phyloP scores from a whole-genome alignment of 2,113 vertebrate species.

The Rattus rattus region DNA sequence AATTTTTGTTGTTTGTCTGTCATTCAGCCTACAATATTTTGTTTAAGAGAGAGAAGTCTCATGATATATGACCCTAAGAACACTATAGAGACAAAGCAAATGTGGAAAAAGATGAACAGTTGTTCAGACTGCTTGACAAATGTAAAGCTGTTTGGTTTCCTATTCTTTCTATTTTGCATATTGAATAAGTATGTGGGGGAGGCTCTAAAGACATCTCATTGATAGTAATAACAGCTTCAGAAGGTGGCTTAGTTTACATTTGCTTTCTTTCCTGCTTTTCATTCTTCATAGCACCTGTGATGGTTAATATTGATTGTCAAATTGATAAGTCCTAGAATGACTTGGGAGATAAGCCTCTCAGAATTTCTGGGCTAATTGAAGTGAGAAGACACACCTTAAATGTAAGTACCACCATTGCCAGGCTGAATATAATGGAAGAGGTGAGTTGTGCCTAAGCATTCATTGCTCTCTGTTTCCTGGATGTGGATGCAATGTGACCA shows the following conservation, averaged over 20 bases:
- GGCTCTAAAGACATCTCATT: not conserved
- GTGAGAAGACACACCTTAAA: not conserved
- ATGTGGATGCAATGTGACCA: not conserved
- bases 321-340: not conserved
- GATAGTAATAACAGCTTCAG: not conserved
- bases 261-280: constrained; percentile 8
- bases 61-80: not conserved
- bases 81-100: constrained; percentile 30
- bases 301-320: not conserved
- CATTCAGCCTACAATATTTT: not conserved
- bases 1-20: not conserved
- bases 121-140: constrained; percentile 15
- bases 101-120: not conserved
- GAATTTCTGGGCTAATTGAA: not conserved
- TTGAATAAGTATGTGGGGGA: not conserved
- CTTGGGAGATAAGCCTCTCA: not conserved
- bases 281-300: not conserved
- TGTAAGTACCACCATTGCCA: too few species aligned
- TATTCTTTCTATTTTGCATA: constrained; percentile 49
- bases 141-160: constrained; percentile 26
- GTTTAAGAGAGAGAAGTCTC: constrained; percentile 15
- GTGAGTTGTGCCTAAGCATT: not conserved
- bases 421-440: not conserved
- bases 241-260: not conserved
- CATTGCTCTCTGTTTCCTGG: not conserved